Base-by-base conservation (phyloP, 2,888 invertebrate genomes). In the Augiades crinisus region DNA sequence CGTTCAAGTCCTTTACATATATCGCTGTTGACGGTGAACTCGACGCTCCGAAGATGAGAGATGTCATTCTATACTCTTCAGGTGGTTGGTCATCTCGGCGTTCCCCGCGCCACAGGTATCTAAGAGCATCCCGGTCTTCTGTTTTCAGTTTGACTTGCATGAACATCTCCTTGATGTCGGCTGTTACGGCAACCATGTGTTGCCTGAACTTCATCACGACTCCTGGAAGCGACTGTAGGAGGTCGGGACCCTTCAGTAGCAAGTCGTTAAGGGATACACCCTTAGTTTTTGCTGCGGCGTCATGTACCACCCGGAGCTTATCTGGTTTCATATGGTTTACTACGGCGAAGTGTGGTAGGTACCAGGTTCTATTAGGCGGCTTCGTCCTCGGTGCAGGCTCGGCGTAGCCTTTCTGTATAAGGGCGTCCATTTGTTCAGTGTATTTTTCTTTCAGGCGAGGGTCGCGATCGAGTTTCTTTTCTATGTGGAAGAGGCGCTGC, bases 91-190 rank as follows among this genome's bases (percentile, higher is more conserved):
- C 34, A 8, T 43, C 37, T n/a, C 54, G 13, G 1, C 38, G 12
- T 8, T 51, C 19, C 1, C 43, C 53, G 22, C 49, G 10, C 52
- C 47, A 56, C 8, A 57, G 40, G 22, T 54, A 54, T 0, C 59
- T 16, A 0, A 57, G 54, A 0, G 55, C 53, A n/a, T 57, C 47
- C n/a, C 57, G 12, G 13, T 61, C 57, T 38, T 56, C 47, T 1
- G 27, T 14, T 21, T n/a, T 36, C 1, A 60, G 41, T 6, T 50
- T 53, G 1, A 62, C 37, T 36, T 56, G 51, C 47, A 60, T 43
- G 17, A 62, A 60, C 63, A 63, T 63, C 12, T 63, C 63, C 1
- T 50, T 31, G 1, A 64, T 64, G 43, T 63, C 64, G 0, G 59
- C 60, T 1, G 50, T 40, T 1, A 64, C 51, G 5, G 62, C 61